A percentile compares a stretch with the other conserved stretches of the same genome.
Evolutionary conservation across 2,888 invertebrate species (phyloP).

Genomic region (Argyresthia albistria): DNA sequence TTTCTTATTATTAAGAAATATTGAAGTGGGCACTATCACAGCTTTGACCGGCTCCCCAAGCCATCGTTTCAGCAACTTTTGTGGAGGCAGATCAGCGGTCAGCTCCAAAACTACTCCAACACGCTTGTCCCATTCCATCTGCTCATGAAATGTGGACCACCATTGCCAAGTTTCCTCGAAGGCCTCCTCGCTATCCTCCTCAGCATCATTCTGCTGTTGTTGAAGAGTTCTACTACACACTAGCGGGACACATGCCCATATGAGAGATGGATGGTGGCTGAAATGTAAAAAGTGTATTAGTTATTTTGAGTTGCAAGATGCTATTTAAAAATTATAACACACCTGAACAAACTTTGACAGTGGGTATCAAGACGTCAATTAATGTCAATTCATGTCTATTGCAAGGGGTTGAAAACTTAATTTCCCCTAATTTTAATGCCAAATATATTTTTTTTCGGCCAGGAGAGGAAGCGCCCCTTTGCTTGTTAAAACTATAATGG

Average conservation of each 20-base stretch:
- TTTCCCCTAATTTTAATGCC: no score
- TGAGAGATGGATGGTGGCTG: slow-evolving; percentile 58
- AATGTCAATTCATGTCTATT: no score
- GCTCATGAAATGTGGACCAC: slow-evolving; percentile 83
- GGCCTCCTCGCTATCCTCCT: slow-evolving; percentile 48
- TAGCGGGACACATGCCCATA: slow-evolving; percentile 82
- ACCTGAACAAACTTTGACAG: no score
- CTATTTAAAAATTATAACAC: no score
- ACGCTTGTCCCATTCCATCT: slow-evolving; percentile 66
- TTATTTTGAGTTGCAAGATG: no score
- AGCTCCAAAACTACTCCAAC: slow-evolving; percentile 85
- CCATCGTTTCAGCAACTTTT: slow-evolving; percentile 86
- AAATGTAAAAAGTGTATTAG: slow-evolving; percentile 16
- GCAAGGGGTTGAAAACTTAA: no score
- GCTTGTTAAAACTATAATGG: no score
- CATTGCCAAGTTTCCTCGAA: slow-evolving; percentile 83
- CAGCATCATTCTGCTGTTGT: slow-evolving; percentile 32
- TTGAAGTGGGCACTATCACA: slow-evolving; percentile 83
- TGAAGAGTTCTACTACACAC: slow-evolving; percentile 38
- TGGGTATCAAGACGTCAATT: no score
- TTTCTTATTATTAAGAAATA: slow-evolving; percentile 91
- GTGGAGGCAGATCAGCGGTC: slow-evolving; percentile 83
- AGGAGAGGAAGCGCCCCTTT: no score
- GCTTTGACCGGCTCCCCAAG: slow-evolving; percentile 94
- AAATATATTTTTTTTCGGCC: no score